These are phyloP conservation scores for Boloria selene DNA, from an alignment of 2,888 invertebrate genomes.

Conservation along the genomic window DNA sequence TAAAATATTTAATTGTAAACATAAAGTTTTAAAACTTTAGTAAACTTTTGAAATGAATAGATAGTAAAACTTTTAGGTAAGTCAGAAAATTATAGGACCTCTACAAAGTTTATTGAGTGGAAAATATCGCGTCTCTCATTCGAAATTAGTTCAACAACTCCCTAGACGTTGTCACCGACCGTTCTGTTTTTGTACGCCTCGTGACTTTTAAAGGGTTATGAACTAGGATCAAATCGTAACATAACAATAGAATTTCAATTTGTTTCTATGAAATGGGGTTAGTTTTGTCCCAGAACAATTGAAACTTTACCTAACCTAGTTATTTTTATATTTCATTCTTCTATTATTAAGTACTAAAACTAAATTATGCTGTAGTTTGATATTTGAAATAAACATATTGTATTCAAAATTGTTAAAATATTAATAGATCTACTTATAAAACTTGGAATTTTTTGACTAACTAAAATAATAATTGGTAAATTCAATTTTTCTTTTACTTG, in stretches of 20 bases:
- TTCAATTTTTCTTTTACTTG: no score
- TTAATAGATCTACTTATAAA: no score
- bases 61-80: constrained; percentile 14
- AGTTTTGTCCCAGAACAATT: constrained; percentile 23
- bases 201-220: constrained; percentile 37
- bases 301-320: neutral
- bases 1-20: constrained; percentile 10
- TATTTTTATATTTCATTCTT: neutral
- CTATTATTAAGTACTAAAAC: no score
- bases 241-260: constrained; percentile 29
- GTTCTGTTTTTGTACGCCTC: constrained; percentile 32
- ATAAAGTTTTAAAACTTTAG: constrained; percentile 7
- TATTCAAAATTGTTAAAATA: no score
- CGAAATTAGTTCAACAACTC: constrained; percentile 44
- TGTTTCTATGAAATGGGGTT: constrained; percentile 27
- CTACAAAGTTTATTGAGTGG: constrained; percentile 48
- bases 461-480: no score
- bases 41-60: constrained; percentile 11
- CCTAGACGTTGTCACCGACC: constrained; percentile 31
- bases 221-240: constrained; percentile 28
- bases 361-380: neutral
- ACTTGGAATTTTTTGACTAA: no score
- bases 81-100: constrained; percentile 22
- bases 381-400: no score
- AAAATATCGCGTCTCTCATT: constrained; percentile 48